Evolutionary conservation across 1,140 invertebrate genomes (phyloP).

Genomic region (Anadara kagoshimensis): DNA sequence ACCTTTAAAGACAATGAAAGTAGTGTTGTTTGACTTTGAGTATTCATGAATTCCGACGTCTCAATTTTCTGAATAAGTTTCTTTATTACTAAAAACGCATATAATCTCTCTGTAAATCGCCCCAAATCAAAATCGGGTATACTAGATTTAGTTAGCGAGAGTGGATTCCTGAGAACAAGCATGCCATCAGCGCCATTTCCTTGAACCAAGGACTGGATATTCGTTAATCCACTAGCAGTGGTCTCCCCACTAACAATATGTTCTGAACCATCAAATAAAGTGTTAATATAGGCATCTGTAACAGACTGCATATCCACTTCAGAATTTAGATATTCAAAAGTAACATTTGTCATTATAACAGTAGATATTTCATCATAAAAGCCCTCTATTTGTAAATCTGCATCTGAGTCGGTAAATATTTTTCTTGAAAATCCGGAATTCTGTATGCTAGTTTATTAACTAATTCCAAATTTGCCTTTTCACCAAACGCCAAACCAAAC

Average conservation of each 20-base stretch:
- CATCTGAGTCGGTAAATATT: slow-evolving; percentile 84
- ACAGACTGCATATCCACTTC: slow-evolving; percentile 41
- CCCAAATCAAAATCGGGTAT: too few relatives aligned
- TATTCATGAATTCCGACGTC: too few relatives aligned
- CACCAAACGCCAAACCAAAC: slow-evolving; percentile 84
- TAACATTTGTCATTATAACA: slow-evolving; percentile 38
- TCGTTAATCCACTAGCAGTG: too few relatives aligned
- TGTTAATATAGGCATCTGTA: slow-evolving; percentile 43
- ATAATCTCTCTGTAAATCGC: too few relatives aligned
- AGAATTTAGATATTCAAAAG: slow-evolving; percentile 40
- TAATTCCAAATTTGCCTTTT: slow-evolving; percentile 81
- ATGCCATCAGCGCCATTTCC: too few relatives aligned
- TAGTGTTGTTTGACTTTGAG: too few relatives aligned
- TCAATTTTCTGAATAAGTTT: too few relatives aligned
- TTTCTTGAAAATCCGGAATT: slow-evolving; percentile 83
- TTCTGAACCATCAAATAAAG: slow-evolving; percentile 48
- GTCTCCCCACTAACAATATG: slow-evolving; percentile 43
- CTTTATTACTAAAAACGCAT: too few relatives aligned
- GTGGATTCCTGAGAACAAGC: too few relatives aligned
- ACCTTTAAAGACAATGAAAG: too few relatives aligned
- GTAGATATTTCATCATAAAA: slow-evolving; percentile 75
- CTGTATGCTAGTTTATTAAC: slow-evolving; percentile 80
- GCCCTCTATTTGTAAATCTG: slow-evolving; percentile 81
- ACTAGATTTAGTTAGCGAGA: too few relatives aligned
- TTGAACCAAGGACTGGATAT: too few relatives aligned